Conservation (phyloP, 92 coral and sea anemone species). For the Epizoanthus scotinus region DNA sequence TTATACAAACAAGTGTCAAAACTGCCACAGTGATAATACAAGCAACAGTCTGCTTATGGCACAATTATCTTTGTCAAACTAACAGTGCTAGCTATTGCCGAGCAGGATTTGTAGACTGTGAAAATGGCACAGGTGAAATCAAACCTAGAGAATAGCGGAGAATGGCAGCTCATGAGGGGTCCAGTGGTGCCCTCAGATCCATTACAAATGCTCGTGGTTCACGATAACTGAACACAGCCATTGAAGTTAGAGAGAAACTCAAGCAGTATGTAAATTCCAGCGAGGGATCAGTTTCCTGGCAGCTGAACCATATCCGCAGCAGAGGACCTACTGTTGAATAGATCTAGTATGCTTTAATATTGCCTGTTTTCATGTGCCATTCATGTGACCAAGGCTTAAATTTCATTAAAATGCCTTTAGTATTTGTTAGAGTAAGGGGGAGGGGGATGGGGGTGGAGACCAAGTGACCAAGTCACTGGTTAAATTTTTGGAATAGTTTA, state of each 20-base stretch:
- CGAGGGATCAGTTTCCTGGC: slow-evolving; percentile 29
- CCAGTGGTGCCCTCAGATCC: slow-evolving; percentile 4
- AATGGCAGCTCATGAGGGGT: neutral
- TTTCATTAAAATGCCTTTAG: no score
- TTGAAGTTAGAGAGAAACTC: slow-evolving; percentile 11
- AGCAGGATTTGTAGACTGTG: slow-evolving; percentile 32
- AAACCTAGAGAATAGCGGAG: slow-evolving; percentile 28
- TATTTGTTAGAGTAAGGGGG: no score
- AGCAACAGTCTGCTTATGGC: slow-evolving; percentile 32
- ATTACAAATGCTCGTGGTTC: slow-evolving; percentile 6
- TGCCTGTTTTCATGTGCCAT: no score
- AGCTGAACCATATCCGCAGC: slow-evolving; percentile 18
- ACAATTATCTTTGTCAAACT: slow-evolving; percentile 41
- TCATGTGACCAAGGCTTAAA: no score
- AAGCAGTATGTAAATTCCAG: slow-evolving; percentile 16
- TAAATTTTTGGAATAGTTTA: no score
- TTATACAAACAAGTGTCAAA: slow-evolving; percentile 44
- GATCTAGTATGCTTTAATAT: neutral
- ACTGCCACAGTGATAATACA: slow-evolving; percentile 24
- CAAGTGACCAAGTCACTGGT: no score
- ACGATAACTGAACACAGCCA: slow-evolving; percentile 1
- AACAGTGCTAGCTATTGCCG: slow-evolving; percentile 34
- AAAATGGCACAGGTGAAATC: slow-evolving; percentile 7
- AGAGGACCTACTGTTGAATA: slow-evolving; percentile 5
- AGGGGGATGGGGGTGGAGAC: no score